Conservation (phyloP, 2,797 vertebrate genomes). For the Acanthurus leucopareius region DNA sequence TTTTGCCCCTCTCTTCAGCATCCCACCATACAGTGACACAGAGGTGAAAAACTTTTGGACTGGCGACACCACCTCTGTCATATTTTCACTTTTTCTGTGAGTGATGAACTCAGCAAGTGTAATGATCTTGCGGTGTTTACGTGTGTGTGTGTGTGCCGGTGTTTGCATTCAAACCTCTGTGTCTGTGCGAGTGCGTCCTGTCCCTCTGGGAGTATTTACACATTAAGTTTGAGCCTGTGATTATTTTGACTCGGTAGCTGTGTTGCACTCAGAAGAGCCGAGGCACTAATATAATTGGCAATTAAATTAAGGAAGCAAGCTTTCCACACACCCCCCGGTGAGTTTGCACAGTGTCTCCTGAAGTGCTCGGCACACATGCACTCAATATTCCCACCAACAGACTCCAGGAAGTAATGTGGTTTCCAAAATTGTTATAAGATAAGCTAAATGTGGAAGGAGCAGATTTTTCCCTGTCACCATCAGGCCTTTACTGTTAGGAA, state of each 20-base stretch:
- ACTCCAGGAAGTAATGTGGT: slow-evolving; percentile 51
- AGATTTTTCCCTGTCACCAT: slow-evolving; percentile 32
- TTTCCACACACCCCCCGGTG: slow-evolving; percentile 66
- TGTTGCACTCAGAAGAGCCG: slow-evolving; percentile 70
- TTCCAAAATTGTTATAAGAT: slow-evolving; percentile 39
- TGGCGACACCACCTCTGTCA: slow-evolving; percentile 41
- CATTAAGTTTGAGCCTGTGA: slow-evolving; percentile 79
- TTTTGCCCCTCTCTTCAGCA: slow-evolving; percentile 42
- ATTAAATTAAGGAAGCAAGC: slow-evolving; percentile 81
- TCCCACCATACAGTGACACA: slow-evolving; percentile 41
- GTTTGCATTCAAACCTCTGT: slow-evolving; percentile 41
- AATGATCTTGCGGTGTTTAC: slow-evolving; percentile 28
- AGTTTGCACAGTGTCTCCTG: slow-evolving; percentile 74
- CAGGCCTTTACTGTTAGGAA: slow-evolving; percentile 2
- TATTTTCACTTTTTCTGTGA: background rate
- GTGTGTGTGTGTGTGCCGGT: slow-evolving; percentile 13
- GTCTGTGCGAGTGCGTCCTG: slow-evolving; percentile 40
- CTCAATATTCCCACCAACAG: slow-evolving; percentile 34
- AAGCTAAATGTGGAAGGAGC: slow-evolving; percentile 44
- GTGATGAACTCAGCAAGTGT: slow-evolving; percentile 24
- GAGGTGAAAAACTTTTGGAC: slow-evolving; percentile 54
- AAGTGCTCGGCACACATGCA: slow-evolving; percentile 66
- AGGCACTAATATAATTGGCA: slow-evolving; percentile 83
- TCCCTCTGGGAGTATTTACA: slow-evolving; percentile 79
- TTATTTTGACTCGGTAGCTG: slow-evolving; percentile 80